Percentiles rank a stretch among this genome's conserved stretches.
phyloP scores from a whole-genome alignment of 1,140 invertebrate species.

The Amyelois transitella region DNA sequence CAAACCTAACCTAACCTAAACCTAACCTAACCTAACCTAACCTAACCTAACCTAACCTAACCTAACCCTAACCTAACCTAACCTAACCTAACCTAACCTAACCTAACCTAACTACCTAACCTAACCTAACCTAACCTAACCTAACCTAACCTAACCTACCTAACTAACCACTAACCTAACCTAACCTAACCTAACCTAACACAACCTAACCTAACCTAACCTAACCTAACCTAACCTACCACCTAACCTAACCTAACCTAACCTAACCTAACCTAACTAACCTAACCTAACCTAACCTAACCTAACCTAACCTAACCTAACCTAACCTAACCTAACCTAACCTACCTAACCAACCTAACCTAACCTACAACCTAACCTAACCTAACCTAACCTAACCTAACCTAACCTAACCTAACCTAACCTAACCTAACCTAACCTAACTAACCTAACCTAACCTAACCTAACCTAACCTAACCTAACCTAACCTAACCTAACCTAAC shows the following conservation, averaged over 20 bases:
- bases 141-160: constrained; percentile 17
- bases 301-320: constrained; percentile 13
- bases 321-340: constrained; percentile 18
- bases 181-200: constrained; percentile 7
- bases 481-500: constrained; percentile 17
- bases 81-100: constrained; percentile 38
- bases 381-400: constrained; percentile 6
- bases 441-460: background rate
- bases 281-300: background rate
- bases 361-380: constrained; percentile 6
- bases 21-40: constrained; percentile 41
- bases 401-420: constrained; percentile 9
- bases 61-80: constrained; percentile 36
- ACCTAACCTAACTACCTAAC: constrained; percentile 43
- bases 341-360: constrained; percentile 8
- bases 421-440: constrained; percentile 8
- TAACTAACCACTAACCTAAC: constrained; percentile 6
- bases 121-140: constrained; percentile 35
- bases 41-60: constrained; percentile 41
- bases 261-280: background rate
- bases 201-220: constrained; percentile 8
- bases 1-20: constrained; percentile 41
- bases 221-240: constrained; percentile 3
- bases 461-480: constrained; percentile 6
- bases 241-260: constrained; percentile 10